Percentiles rank a stretch among this genome's conserved stretches.
phyloP scores from a whole-genome alignment of 2,888 invertebrate genomes.

The Synergus laeviventris region DNA sequence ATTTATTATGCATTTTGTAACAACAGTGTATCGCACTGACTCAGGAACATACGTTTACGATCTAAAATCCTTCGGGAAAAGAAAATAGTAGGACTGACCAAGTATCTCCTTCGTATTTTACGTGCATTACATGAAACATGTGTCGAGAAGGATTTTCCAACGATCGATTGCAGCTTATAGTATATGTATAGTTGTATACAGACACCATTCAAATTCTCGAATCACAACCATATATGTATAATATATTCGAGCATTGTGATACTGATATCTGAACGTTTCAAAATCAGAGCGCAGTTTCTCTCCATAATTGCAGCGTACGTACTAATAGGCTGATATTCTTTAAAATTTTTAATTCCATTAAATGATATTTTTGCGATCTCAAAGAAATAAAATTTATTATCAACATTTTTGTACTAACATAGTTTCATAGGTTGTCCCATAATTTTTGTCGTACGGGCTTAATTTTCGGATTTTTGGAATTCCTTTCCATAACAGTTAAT shows the following conservation, averaged over 20 bases:
- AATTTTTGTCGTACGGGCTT: no score
- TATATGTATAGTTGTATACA: not conserved
- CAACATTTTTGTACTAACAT: no score
- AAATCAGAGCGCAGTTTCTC: not conserved
- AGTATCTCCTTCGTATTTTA: slow-evolving; percentile 1
- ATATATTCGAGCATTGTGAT: not conserved
- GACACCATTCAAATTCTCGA: not conserved
- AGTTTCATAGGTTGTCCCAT: no score
- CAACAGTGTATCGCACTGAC: not conserved
- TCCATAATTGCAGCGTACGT: not conserved
- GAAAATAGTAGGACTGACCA: slow-evolving; percentile 18
- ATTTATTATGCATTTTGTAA: slow-evolving; percentile 23
- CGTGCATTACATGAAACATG: slow-evolving; percentile 17
- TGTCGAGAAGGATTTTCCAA: not conserved
- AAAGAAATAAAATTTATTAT: no score
- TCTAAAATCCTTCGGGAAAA: slow-evolving; percentile 28
- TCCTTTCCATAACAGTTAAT: no score
- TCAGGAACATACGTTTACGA: slow-evolving; percentile 20
- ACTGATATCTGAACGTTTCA: not conserved
- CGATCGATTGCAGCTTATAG: slow-evolving; percentile 13
- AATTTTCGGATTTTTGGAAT: no score
- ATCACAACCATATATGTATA: not conserved
- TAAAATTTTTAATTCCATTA: not conserved
- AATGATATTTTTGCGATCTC: not conserved
- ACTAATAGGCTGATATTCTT: not conserved